Evolutionary conservation across 2,888 invertebrate genomes (phyloP), one percentile per base, ranked within the genome.

Genomic region (Cataglyphis cursor): DNA sequence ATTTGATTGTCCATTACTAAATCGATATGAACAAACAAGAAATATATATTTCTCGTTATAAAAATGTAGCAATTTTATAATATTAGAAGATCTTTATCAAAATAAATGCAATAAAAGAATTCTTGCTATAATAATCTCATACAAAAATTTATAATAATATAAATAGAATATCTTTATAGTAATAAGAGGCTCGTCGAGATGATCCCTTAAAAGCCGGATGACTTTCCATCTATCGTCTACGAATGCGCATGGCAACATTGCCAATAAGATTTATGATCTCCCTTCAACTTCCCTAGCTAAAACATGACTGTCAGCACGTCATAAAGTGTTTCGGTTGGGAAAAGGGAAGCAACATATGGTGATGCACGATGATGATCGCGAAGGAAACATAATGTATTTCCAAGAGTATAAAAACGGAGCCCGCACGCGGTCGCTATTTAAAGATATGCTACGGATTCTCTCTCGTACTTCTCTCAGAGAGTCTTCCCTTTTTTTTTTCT

Each of bases 221-320:
- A 51, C 31, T 59, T 70, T 72, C 64, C 9, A 9, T 44, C n/a
- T 62, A 18, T 72, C 18, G 76, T 65, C 31, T 24, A 57, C 74
- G 41, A 62, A 76, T 64, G 38, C 38, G 35, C 31, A 51, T n/a
- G 48, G 28, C 51, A 54, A 21, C 48, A 51, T 51, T 8, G 44
- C 44, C 18, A 18, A 51, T 51, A 41, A 85, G 81, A 91, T 90
- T 90, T 91, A 91, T 85, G 82, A 87, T 75, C 72, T 83, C 81
- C 86, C 83, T 88, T 90, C 85, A 86, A 89, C 90, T 93, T 93
- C 87, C 86, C 88, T 85, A 88, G 85, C 88, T 88, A 92, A 93
- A 92, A 90, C 90, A 89, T 68, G 85, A 82, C 85, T 91, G 90
- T 94, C 93, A 91, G 85, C 93, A 88, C 89, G 83, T 93, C 92